phyloP scores from a whole-genome alignment of 2,888 invertebrate species.

The Sinohyriopsis cumingii region DNA sequence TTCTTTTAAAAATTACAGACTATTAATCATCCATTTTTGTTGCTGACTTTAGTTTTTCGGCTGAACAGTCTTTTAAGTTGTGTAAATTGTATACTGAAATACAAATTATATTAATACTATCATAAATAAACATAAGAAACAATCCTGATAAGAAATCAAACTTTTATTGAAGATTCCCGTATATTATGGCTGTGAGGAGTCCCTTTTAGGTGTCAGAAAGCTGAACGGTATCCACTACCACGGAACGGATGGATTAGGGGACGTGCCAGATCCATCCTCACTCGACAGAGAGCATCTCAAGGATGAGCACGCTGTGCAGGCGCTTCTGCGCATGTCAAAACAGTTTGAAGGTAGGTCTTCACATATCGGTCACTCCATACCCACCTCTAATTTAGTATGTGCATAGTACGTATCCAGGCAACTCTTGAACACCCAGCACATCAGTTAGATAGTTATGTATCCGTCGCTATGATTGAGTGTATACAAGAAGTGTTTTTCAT shows the following conservation, averaged over 20 bases:
- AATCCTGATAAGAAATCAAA: background rate
- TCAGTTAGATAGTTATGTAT: too few relatives aligned
- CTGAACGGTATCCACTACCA: slow-evolving; percentile 73
- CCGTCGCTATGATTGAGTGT: too few relatives aligned
- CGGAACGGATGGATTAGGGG: slow-evolving; percentile 83
- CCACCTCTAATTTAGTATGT: slow-evolving; percentile 78
- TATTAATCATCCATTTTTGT: too few relatives aligned
- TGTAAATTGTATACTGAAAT: too few relatives aligned
- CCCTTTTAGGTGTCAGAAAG: slow-evolving; percentile 34
- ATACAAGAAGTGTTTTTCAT: too few relatives aligned
- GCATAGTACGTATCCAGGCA: too few relatives aligned
- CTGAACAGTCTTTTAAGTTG: too few relatives aligned
- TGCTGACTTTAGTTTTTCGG: too few relatives aligned
- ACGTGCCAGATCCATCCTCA: slow-evolving; percentile 73
- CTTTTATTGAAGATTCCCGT: slow-evolving; percentile 73
- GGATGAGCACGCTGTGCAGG: slow-evolving; percentile 77
- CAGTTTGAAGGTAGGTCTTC: slow-evolving; percentile 62
- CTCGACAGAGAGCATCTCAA: slow-evolving; percentile 69
- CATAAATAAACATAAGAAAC: too few relatives aligned
- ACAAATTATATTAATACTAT: too few relatives aligned
- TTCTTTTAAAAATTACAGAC: too few relatives aligned
- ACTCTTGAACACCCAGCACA: too few relatives aligned
- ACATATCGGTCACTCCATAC: slow-evolving; percentile 77
- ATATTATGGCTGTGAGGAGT: slow-evolving; percentile 71
- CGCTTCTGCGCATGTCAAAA: slow-evolving; percentile 77